Base-by-base conservation (phyloP, 2,113 vertebrate species). In the Lynx canadensis region DNA sequence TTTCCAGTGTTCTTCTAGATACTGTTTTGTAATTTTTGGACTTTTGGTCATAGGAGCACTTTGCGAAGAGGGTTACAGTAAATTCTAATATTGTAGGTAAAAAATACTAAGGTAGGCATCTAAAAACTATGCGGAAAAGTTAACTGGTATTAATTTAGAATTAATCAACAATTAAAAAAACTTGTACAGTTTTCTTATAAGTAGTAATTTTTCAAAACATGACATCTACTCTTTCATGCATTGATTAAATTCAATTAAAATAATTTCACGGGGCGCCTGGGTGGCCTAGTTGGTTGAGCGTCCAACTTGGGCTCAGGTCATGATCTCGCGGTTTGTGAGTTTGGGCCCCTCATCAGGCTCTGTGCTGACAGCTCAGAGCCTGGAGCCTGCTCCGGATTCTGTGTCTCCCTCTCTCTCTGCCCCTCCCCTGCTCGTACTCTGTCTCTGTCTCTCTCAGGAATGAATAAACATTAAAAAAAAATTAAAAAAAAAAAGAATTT, bases 51-150 rank as follows among this genome's bases (percentile, higher is more conserved):
- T 10, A 93, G 57, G 55, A 79, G 1, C 13, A 74, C 38, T 73
- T 95, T 95, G 55, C 36, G 31, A 95, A 92, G 41, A 91, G 69
- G 92, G 27, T 65, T 66, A 52, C 81, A 84, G 73, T 23, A 88
- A 96, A 93, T 76, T 52, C 33, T 83, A 79, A 92, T 33, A 88
- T 2, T 74, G 38, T n/a, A 92, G 48, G 15, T 31, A 94, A 95
- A 55, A 95, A 93, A 83, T 55, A 76, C 27, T 80, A 52, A 52
- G 7, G 63, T n/a, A 94, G 33, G 33, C 19, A 85, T 78, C 84
- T 66, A 85, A 90, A 97, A 71, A 31, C 38, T 60, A 63, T 45
- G 48, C 41, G 63, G 60, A 89, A 83, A 80, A 78, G 2, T 36
- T 68, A 81, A 48, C 33, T 55, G 27, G 68, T 13, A 63, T 81